These are phyloP conservation scores for Cervus canadensis DNA, from an alignment of 2,113 vertebrate genomes.

Conservation along the genomic window DNA sequence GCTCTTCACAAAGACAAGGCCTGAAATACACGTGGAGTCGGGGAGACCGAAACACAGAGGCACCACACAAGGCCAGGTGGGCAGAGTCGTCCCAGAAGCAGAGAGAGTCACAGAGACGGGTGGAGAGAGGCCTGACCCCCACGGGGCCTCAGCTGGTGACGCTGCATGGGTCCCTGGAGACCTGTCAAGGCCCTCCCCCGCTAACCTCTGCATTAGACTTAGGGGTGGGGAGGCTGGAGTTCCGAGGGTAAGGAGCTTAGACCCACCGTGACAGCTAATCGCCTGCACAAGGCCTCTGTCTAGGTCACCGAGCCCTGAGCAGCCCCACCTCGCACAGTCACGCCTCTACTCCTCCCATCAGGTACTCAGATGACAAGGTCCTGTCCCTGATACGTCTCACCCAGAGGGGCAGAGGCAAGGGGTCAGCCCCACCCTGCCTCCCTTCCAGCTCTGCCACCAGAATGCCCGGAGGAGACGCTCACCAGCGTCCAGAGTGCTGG, in stretches of 20 bases:
- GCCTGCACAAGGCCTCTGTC: slow-evolving; percentile 13
- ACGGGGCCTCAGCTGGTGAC: background rate
- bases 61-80: background rate
- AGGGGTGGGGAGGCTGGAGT: background rate
- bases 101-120: background rate
- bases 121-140: background rate
- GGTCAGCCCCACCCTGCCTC: background rate
- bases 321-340: background rate
- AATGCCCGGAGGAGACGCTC: background rate
- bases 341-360: background rate
- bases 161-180: background rate
- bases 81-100: background rate
- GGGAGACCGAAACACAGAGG: background rate
- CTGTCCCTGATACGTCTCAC: background rate
- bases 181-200: background rate
- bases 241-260: slow-evolving; percentile 68
- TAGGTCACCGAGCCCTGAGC: slow-evolving; percentile 32
- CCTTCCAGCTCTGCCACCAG: background rate
- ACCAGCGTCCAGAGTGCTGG: background rate
- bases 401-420: background rate
- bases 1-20: background rate
- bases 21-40: background rate
- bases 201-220: slow-evolving; percentile 40
- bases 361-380: background rate
- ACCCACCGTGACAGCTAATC: slow-evolving; percentile 59